Evolutionary conservation across 2,888 invertebrate species (phyloP).

Genomic region (Endotricha flammealis): DNA sequence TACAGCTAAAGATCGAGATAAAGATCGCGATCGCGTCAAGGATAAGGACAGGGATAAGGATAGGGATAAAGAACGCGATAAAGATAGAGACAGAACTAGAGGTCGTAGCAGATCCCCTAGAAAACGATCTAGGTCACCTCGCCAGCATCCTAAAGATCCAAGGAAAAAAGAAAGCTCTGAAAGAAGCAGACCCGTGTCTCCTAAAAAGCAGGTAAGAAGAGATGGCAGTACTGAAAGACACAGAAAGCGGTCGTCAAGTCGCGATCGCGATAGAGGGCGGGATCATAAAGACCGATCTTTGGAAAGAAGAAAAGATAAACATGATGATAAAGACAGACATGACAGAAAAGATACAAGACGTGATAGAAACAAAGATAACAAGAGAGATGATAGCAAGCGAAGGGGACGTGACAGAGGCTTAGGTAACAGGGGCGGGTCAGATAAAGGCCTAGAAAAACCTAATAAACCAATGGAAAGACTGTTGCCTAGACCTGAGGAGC

Average conservation of each 20-base stretch:
- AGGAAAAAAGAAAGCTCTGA: constrained; percentile 70
- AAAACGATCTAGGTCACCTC: constrained; percentile 68
- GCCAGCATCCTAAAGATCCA: constrained; percentile 63
- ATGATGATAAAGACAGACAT: constrained; percentile 78
- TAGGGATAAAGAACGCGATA: constrained; percentile 67
- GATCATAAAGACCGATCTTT: constrained; percentile 70
- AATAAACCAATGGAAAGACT: constrained; percentile 80
- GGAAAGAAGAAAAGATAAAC: constrained; percentile 72
- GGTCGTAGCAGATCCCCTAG: constrained; percentile 69
- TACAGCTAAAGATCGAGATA: constrained; percentile 63
- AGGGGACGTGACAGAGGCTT: constrained; percentile 68
- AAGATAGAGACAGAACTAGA: constrained; percentile 71
- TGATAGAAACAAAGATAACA: constrained; percentile 76
- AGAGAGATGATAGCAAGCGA: constrained; percentile 73
- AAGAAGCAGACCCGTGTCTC: constrained; percentile 69
- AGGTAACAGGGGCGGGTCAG: constrained; percentile 59
- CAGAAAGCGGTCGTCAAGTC: constrained; percentile 57
- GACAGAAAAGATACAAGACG: constrained; percentile 85
- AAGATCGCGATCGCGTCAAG: constrained; percentile 65
- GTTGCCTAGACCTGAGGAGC: constrained; percentile 80
- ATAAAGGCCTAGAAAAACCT: constrained; percentile 80
- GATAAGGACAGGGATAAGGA: constrained; percentile 66
- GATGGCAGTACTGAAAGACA: constrained; percentile 64
- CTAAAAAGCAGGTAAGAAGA: constrained; percentile 61
- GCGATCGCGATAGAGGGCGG: constrained; percentile 74